These are phyloP conservation scores for Gnathonemus echidnorhynchus DNA, from an alignment of 2,113 vertebrate species.

Conservation along the genomic window DNA sequence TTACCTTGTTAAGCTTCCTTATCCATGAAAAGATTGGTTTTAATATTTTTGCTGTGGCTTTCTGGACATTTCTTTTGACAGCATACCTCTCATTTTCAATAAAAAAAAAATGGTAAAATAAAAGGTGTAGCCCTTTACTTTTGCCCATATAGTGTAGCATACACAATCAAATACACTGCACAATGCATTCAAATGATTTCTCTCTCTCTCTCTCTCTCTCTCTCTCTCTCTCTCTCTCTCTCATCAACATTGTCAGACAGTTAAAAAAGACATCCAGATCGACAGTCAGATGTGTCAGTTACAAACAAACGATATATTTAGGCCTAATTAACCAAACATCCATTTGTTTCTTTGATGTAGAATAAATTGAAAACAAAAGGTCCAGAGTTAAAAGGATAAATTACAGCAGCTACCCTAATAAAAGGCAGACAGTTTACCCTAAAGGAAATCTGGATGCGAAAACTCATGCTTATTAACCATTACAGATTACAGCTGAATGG, in stretches of 20 bases:
- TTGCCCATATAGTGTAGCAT: not conserved
- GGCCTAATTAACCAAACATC: not conserved
- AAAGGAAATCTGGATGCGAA: not conserved
- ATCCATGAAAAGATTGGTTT: no score
- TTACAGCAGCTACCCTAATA: not conserved
- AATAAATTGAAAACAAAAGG: not conserved
- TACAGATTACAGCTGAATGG: not conserved
- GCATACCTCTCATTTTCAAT: no score
- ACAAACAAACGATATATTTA: not conserved
- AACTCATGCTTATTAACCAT: not conserved
- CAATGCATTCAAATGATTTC: not conserved
- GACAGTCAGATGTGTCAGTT: not conserved
- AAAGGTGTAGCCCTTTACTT: not conserved
- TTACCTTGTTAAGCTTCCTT: no score
- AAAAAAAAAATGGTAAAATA: no score
- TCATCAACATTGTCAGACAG: not conserved
- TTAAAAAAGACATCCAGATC: not conserved
- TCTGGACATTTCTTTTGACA: no score
- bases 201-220: no score
- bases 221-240: no score
- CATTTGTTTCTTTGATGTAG: not conserved
- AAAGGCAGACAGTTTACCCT: not conserved
- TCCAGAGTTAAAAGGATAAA: not conserved
- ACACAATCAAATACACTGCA: not conserved
- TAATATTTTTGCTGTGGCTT: no score